These are phyloP conservation scores for Chrysodeixis includens DNA, from an alignment of 2,888 invertebrate species.

Conservation along the genomic window DNA sequence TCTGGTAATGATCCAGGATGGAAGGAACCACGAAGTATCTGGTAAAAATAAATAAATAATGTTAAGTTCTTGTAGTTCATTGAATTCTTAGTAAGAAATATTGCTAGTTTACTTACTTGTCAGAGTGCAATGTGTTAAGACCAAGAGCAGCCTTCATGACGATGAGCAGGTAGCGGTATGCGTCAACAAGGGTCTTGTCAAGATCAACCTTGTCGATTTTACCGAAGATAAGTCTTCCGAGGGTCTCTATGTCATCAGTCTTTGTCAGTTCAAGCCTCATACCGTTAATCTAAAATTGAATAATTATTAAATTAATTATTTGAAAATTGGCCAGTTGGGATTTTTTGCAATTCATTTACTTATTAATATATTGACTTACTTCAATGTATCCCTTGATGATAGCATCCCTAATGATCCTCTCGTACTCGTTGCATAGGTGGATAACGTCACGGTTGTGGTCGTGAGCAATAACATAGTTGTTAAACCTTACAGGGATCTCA, in stretches of 20 bases:
- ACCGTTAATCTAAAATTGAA: conserved; percentile 73
- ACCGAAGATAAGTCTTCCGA: conserved; percentile 88
- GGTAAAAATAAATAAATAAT: conserved; percentile 51
- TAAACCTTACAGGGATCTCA: conserved; percentile 85
- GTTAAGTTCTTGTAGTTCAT: neutral
- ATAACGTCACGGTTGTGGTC: conserved; percentile 72
- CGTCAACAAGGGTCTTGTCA: conserved; percentile 74
- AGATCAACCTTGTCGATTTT: conserved; percentile 80
- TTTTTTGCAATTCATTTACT: neutral
- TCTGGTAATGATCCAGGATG: conserved; percentile 90
- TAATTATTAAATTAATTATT: neutral
- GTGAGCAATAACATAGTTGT: conserved; percentile 76
- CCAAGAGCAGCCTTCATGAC: conserved; percentile 87
- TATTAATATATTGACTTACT: conserved; percentile 62
- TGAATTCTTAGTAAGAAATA: neutral
- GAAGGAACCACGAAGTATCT: conserved; percentile 89
- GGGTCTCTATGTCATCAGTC: conserved; percentile 85
- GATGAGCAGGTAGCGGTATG: conserved; percentile 90
- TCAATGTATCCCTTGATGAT: conserved; percentile 88
- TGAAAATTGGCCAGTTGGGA: neutral
- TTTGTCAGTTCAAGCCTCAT: conserved; percentile 76
- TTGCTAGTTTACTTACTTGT: conserved; percentile 73
- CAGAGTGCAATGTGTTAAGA: conserved; percentile 73
- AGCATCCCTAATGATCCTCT: conserved; percentile 89
- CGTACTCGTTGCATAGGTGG: conserved; percentile 78